phyloP scores from a whole-genome alignment of 30 jellyfish, hydroid and myxozoan genomes.

The Mastigias papua region DNA sequence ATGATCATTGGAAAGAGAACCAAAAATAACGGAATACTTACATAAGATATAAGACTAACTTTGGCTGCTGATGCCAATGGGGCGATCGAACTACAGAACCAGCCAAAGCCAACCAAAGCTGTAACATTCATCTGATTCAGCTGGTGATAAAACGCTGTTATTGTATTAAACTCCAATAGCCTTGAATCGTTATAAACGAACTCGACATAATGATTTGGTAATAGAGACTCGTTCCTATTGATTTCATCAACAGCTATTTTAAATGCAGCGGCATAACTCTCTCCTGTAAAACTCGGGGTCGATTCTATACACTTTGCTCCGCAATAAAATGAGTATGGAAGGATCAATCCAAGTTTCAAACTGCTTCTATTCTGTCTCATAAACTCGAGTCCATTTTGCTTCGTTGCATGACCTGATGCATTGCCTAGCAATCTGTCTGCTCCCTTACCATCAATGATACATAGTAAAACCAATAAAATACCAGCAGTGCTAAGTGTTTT shows the following conservation, averaged over 20 bases:
- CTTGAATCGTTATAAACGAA: slow-evolving; percentile 83
- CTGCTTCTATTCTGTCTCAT: slow-evolving; percentile 20
- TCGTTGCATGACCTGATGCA: not conserved
- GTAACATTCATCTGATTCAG: slow-evolving; percentile 30
- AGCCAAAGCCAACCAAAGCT: slow-evolving; percentile 81
- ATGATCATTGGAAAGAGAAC: not conserved
- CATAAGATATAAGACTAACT: slow-evolving; percentile 79
- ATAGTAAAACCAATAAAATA: not conserved
- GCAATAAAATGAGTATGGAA: slow-evolving; percentile 49
- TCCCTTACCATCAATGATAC: not conserved
- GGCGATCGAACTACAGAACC: slow-evolving; percentile 67
- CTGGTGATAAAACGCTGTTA: slow-evolving; percentile 71
- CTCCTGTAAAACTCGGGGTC: slow-evolving; percentile 10
- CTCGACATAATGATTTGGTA: slow-evolving; percentile 68
- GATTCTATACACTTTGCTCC: not conserved
- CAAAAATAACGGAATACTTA: slow-evolving; percentile 14
- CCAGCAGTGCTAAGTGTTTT: not conserved
- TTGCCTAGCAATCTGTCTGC: not conserved
- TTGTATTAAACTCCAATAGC: slow-evolving; percentile 66
- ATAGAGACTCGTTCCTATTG: slow-evolving; percentile 45
- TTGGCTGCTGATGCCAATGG: slow-evolving; percentile 67
- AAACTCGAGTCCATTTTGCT: not conserved
- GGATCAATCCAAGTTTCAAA: slow-evolving; percentile 62
- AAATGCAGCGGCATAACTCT: slow-evolving; percentile 91
- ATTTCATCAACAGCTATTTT: slow-evolving; percentile 87